Base-by-base conservation (phyloP, 2,113 vertebrate genomes). In the Tenebrosternarchus preto region DNA sequence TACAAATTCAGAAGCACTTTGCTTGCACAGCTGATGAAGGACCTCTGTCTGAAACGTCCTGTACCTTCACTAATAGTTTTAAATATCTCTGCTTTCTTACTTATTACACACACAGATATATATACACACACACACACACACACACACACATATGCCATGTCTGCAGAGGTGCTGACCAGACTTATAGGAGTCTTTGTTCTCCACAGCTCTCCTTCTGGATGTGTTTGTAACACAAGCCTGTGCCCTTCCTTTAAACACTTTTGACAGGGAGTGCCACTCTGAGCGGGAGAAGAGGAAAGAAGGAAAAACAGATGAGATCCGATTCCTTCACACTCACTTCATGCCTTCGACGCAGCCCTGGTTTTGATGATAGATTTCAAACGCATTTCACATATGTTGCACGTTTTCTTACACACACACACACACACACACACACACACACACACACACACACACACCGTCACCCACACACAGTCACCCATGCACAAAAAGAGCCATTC, bases 281-380 rank as follows among this genome's bases (percentile, higher is more conserved):
- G 83, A 72, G 84, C 81, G 77, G n/a, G 82, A 81, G 68, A 12
- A 15, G 59, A n/a, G 85, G 59, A 31, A 82, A 87, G 86, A 87
- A 59, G 83, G 82, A 84, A 82, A 81, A 88, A 86, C 89, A 88
- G 86, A 90, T 88, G 89, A 90, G 87, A 89, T 88, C 88, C 82
- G 91, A 89, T 88, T 88, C 66, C 74, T 80, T 77, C 80, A 63
- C 43, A 15, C 86, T 82, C 76, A 0, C 83, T 87, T 88, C 78
- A 46, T 86, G 74, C 77, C 69, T 76, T 67, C 77, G 80, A 83
- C 59, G 53, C 20, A 78, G 57, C 74, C 57, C 76, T 83, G 87
- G 80, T 86, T 73, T 76, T 80, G 81, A 88, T 88, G 90, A 90
- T 89, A 87, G 88, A 82, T 86, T 75, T 80, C 16, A 90, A 91